phyloP scores from a whole-genome alignment of 1,140 invertebrate genomes.

The Lutraria rhynchaena region DNA sequence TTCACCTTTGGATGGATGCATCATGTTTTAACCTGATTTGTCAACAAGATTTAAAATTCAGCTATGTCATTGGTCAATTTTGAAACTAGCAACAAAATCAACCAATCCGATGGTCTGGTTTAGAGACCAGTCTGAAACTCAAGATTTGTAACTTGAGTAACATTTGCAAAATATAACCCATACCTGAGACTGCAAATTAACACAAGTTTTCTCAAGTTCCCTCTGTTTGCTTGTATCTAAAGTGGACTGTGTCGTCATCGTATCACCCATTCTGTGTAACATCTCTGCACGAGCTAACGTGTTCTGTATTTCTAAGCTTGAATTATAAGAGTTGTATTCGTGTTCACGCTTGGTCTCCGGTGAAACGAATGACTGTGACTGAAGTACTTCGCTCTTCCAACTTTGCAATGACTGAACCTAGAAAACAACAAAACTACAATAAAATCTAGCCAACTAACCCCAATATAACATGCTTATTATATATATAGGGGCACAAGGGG shows the following conservation, averaged over 20 bases:
- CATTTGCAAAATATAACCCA: too few relatives aligned
- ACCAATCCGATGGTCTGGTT: too few relatives aligned
- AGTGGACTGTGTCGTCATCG: slow-evolving; percentile 13
- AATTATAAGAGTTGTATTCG: slow-evolving; percentile 66
- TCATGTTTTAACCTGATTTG: too few relatives aligned
- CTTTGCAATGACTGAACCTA: slow-evolving; percentile 73
- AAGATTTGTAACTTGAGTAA: too few relatives aligned
- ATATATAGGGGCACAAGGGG: too few relatives aligned
- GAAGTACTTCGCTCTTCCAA: slow-evolving; percentile 72
- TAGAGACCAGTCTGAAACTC: too few relatives aligned
- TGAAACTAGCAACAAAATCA: too few relatives aligned
- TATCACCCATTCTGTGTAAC: slow-evolving; percentile 48
- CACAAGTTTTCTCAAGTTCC: slow-evolving; percentile 76
- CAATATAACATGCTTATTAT: too few relatives aligned
- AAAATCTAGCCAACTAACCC: too few relatives aligned
- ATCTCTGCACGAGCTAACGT: slow-evolving; percentile 66
- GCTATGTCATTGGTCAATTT: too few relatives aligned
- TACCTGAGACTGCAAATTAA: slow-evolving; percentile 77
- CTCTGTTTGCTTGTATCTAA: slow-evolving; percentile 65
- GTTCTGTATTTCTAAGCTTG: slow-evolving; percentile 67
- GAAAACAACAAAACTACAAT: neutral
- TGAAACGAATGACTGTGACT: slow-evolving; percentile 63
- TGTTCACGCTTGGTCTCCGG: slow-evolving; percentile 60
- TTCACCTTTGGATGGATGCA: too few relatives aligned
- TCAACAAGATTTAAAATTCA: too few relatives aligned